Evolutionary conservation across 2,888 invertebrate genomes (phyloP).

Genomic region (Cephus sareptanus): DNA sequence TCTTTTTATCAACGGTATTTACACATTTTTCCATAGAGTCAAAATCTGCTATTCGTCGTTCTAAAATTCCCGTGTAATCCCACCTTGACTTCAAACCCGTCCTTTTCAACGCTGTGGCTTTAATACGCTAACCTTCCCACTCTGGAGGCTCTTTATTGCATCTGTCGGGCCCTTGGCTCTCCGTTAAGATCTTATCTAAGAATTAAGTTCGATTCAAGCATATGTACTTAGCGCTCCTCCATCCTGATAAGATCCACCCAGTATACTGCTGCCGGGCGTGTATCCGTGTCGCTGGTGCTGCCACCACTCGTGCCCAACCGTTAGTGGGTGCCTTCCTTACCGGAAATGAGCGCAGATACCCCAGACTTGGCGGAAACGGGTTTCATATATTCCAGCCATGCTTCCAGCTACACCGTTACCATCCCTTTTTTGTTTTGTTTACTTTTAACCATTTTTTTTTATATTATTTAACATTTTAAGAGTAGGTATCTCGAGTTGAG

Average conservation of each 20-base stretch:
- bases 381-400: slow-evolving; percentile 1
- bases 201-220: slow-evolving; percentile 57
- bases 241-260: slow-evolving; percentile 44
- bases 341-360: slow-evolving; percentile 31
- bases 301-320: neutral
- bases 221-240: slow-evolving; percentile 48
- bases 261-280: slow-evolving; percentile 13
- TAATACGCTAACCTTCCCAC: slow-evolving; percentile 19
- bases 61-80: neutral
- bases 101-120: slow-evolving; percentile 14
- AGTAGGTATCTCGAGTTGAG: neutral
- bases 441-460: neutral
- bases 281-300: neutral
- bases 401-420: neutral
- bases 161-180: slow-evolving; percentile 31
- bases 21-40: neutral
- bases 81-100: neutral
- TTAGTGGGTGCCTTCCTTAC: slow-evolving; percentile 7
- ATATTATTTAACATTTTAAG: neutral
- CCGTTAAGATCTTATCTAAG: slow-evolving; percentile 50
- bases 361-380: slow-evolving; percentile 20
- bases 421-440: neutral
- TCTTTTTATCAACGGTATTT: neutral
- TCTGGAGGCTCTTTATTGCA: slow-evolving; percentile 32
- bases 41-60: neutral